phyloP scores from a whole-genome alignment of 2,888 invertebrate genomes.

The Apamea anceps region DNA sequence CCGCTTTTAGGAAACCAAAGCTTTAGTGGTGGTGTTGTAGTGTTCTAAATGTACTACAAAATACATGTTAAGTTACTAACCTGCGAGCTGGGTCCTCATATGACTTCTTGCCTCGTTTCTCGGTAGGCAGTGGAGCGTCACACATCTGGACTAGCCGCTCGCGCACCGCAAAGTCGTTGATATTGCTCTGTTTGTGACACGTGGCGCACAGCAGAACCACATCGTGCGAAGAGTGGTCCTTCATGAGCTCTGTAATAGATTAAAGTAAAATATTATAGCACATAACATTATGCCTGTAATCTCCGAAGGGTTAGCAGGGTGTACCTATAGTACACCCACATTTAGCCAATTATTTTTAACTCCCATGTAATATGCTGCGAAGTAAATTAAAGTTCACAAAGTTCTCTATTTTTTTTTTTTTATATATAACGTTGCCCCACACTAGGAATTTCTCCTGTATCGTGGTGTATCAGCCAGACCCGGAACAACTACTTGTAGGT shows the following conservation, averaged over 20 bases:
- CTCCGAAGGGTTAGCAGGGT: not conserved
- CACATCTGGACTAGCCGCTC: slow-evolving; percentile 90
- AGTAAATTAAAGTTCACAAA: too few species aligned
- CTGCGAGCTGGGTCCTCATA: slow-evolving; percentile 79
- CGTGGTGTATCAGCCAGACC: too few species aligned
- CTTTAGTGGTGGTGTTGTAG: too few species aligned
- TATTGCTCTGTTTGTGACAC: slow-evolving; percentile 93
- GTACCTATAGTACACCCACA: not conserved
- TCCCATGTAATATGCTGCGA: not conserved
- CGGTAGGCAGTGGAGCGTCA: slow-evolving; percentile 75
- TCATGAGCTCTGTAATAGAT: slow-evolving; percentile 91
- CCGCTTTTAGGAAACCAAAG: too few species aligned
- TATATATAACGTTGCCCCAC: too few species aligned
- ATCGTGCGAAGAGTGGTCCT: slow-evolving; percentile 95
- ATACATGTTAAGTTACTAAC: slow-evolving; percentile 59
- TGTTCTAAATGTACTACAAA: not conserved
- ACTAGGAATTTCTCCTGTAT: too few species aligned
- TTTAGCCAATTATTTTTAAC: not conserved
- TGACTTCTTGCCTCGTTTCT: slow-evolving; percentile 65
- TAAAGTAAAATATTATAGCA: not conserved
- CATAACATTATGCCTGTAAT: not conserved
- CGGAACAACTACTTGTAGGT: too few species aligned
- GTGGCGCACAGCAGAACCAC: slow-evolving; percentile 92
- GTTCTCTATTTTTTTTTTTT: too few species aligned
- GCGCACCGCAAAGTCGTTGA: slow-evolving; percentile 91